phyloP scores from a whole-genome alignment of 2,888 invertebrate species.

The Eupithecia centaureata region DNA sequence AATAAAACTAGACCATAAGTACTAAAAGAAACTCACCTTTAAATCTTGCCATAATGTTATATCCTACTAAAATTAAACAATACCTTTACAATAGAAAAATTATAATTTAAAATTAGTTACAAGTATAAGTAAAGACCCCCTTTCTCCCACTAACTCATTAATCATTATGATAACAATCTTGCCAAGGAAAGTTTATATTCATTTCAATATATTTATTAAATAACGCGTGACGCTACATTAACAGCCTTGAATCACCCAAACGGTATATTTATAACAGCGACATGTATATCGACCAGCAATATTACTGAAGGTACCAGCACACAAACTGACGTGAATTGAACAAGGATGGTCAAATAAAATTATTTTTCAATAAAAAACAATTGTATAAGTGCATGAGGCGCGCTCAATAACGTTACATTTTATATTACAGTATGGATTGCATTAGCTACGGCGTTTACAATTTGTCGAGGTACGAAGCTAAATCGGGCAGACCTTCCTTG shows the following conservation, averaged over 20 bases:
- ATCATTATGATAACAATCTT: slow-evolving; percentile 53
- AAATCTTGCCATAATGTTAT: slow-evolving; percentile 31
- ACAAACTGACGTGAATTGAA: slow-evolving; percentile 50
- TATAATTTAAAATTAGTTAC: slow-evolving; percentile 84
- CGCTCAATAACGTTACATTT: slow-evolving; percentile 71
- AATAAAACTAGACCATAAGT: not conserved
- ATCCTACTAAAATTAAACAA: slow-evolving; percentile 58
- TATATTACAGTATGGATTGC: slow-evolving; percentile 77
- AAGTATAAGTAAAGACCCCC: slow-evolving; percentile 74
- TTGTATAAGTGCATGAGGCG: slow-evolving; percentile 70
- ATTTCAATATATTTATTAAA: slow-evolving; percentile 45
- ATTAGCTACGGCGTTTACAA: slow-evolving; percentile 90
- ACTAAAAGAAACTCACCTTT: slow-evolving; percentile 52
- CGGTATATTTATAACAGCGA: slow-evolving; percentile 57
- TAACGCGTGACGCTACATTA: slow-evolving; percentile 45
- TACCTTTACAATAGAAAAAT: slow-evolving; percentile 79
- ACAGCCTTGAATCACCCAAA: slow-evolving; percentile 60
- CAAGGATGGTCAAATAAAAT: slow-evolving; percentile 58
- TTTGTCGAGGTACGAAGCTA: slow-evolving; percentile 98
- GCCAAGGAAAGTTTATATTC: slow-evolving; percentile 45
- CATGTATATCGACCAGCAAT: slow-evolving; percentile 64
- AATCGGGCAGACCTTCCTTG: slow-evolving; percentile 98
- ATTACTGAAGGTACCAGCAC: slow-evolving; percentile 57
- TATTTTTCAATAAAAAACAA: slow-evolving; percentile 53
- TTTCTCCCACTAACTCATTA: slow-evolving; percentile 58